Evolutionary conservation across 2,113 vertebrate species (phyloP), one percentile per base, ranked within the genome.

Genomic region (Parotia lawesii): DNA sequence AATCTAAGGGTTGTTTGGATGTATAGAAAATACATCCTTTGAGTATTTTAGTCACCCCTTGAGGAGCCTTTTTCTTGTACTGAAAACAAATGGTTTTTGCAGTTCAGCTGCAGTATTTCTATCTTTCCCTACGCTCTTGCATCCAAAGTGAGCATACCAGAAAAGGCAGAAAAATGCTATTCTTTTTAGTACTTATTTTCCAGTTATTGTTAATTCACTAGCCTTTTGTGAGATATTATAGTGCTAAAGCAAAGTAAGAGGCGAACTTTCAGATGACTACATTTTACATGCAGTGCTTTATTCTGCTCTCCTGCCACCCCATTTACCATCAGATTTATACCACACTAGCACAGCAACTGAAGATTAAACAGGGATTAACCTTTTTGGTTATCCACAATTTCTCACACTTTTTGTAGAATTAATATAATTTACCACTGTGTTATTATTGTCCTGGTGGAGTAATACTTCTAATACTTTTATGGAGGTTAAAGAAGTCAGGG

Each of bases 361-460:
- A 85, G 75, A 87, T 94, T 94, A 91, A 83, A 73, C 15, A 80
- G 51, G 67, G 64, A 80, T 97, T 96, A 96, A 90, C 67, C 87
- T 93, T 89, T 90, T 56, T 80, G 35, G 38, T 85, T 94, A 85
- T 62, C 64, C 33, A 87, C 51, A 83, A 35, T 89, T 93, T 85
- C 82, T 94, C 78, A 71, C 14, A 15, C 21, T 87, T 60, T 89
- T 87, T 93, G 64, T 71, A 85, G 60, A 85, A 95, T 91, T 89
- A 70, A 76, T 77, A 60, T 82, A 66, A 90, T 95, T 91, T 95
- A 90, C 48, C 35, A 66, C 54, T 83, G 24, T 8, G 47, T 82
- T 85, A 89, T 93, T 95, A 80, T 87, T 97, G 80, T 89, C 47
- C 40, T 87, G 14, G 27, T 64, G 40, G 28, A 85, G 60, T 93